phyloP scores from a whole-genome alignment of 2,113 vertebrate genomes.

The Brienomyrus longianalis region DNA sequence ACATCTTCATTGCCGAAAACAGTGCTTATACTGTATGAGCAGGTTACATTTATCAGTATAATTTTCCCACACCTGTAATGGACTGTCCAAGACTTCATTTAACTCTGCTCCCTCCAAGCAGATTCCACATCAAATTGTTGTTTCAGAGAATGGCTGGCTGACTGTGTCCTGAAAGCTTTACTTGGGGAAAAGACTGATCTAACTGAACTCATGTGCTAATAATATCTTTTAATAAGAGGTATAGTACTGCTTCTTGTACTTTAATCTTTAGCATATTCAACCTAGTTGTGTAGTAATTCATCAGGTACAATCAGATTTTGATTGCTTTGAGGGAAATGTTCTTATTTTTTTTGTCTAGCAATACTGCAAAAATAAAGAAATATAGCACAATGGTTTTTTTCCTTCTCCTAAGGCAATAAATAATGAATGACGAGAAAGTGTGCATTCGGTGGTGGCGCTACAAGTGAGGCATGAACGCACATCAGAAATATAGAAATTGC shows the following conservation, averaged over 20 bases:
- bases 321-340: not conserved
- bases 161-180: not conserved
- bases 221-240: not conserved
- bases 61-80: not conserved
- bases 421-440: not conserved
- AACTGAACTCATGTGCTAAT: not conserved
- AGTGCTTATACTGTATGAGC: not conserved
- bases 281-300: not conserved
- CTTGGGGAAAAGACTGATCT: not conserved
- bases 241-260: not conserved
- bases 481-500: not conserved
- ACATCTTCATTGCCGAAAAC: not conserved
- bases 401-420: not conserved
- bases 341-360: not conserved
- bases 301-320: not conserved
- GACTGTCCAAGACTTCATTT: not conserved
- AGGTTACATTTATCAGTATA: not conserved
- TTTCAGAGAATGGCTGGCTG: not conserved
- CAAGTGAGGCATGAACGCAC: not conserved
- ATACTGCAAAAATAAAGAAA: not conserved
- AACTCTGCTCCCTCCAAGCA: not conserved
- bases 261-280: not conserved
- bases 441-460: not conserved
- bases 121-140: not conserved
- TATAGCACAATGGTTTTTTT: not conserved